phyloP scores from a whole-genome alignment of 2,888 invertebrate genomes.

The Neoitamus cyanurus region DNA sequence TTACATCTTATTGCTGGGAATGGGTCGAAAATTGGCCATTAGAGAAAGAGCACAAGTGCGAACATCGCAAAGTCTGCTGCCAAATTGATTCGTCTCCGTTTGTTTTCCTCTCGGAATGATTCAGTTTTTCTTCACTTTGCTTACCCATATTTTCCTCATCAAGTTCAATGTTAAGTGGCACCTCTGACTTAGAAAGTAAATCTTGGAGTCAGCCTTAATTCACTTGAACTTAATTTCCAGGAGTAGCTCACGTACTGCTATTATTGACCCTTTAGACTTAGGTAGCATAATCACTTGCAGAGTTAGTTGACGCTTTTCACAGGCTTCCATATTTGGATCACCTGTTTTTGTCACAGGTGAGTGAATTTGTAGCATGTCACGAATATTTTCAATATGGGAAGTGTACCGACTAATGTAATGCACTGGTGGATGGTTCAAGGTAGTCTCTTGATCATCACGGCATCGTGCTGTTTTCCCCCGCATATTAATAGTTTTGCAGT shows the following conservation, averaged over 20 bases:
- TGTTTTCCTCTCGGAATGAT: background rate
- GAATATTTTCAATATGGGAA: background rate
- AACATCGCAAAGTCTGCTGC: background rate
- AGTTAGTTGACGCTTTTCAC: background rate
- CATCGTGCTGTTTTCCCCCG: constrained; percentile 3
- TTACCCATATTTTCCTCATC: background rate
- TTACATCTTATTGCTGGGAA: background rate
- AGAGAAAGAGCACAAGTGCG: background rate
- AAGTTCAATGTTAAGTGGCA: constrained; percentile 20
- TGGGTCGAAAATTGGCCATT: background rate
- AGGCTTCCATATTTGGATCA: background rate
- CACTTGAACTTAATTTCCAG: background rate
- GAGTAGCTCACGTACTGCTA: background rate
- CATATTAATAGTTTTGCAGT: constrained; percentile 2
- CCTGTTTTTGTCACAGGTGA: background rate
- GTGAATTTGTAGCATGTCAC: background rate
- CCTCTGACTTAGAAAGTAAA: constrained; percentile 23
- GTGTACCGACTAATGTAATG: background rate
- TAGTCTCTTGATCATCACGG: constrained; percentile 28
- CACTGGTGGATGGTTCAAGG: constrained; percentile 3
- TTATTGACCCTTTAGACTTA: background rate
- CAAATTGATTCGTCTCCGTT: background rate
- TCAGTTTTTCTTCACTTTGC: background rate
- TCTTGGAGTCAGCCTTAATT: background rate
- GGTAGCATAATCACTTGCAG: background rate